Conservation (phyloP, 2,113 vertebrate species). For the Triplophysa siluroides region DNA sequence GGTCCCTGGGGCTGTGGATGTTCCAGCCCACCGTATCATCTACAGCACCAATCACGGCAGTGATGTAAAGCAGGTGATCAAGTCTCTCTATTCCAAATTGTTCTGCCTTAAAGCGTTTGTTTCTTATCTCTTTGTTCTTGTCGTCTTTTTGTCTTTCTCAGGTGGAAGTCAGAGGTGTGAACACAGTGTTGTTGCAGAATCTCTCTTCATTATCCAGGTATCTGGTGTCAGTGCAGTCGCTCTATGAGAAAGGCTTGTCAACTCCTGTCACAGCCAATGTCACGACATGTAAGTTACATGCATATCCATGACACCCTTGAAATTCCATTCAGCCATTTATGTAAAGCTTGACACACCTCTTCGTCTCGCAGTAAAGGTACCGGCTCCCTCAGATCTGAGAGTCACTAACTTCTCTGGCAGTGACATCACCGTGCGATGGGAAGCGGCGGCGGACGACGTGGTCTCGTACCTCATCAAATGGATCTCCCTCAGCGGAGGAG, state of each 20-base stretch:
- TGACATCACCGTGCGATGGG: conserved; percentile 81
- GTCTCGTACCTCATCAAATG: conserved; percentile 90
- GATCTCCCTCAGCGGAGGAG: conserved; percentile 83
- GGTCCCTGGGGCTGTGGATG: conserved; percentile 63
- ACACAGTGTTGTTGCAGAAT: conserved; percentile 77
- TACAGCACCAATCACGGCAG: conserved; percentile 82
- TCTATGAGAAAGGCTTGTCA: conserved; percentile 78
- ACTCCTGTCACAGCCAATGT: conserved; percentile 76
- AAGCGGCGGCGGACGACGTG: conserved; percentile 79
- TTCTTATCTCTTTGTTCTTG: neutral
- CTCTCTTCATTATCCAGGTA: conserved; percentile 88
- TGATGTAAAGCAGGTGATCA: conserved; percentile 79
- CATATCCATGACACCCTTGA: neutral
- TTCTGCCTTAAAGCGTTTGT: neutral
- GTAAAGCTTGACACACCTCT: neutral
- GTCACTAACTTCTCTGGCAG: conserved; percentile 81
- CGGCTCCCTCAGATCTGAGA: conserved; percentile 78
- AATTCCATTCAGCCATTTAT: neutral
- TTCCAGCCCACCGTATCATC: conserved; percentile 74
- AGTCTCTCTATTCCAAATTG: neutral
- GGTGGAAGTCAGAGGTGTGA: conserved; percentile 80
- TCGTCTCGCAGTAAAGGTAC: conserved; percentile 80
- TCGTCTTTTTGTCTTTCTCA: conserved; percentile 54
- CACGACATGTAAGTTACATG: conserved; percentile 85
- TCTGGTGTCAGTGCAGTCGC: conserved; percentile 78